Evolutionary conservation across 2,888 invertebrate genomes (phyloP).

Genomic region (Lottia gigantea): DNA sequence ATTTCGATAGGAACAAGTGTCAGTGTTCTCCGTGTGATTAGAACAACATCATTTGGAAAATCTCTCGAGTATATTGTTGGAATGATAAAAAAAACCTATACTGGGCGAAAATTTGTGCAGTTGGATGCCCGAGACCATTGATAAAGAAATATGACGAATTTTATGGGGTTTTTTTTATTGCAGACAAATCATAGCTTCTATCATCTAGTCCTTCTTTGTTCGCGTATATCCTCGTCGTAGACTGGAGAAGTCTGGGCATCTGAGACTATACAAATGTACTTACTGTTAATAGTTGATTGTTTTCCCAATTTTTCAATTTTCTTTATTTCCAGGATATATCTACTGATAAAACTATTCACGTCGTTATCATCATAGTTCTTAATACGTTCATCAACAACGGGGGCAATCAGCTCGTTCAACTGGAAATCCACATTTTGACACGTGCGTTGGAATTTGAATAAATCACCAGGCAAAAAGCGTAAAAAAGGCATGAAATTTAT

Average conservation of each 20-base stretch:
- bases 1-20: background rate
- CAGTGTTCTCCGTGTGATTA: too few relatives aligned
- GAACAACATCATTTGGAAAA: too few relatives aligned
- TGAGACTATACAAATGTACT: background rate
- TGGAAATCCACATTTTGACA: constrained; percentile 17
- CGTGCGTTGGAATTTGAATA: constrained; percentile 31
- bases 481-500: constrained; percentile 32
- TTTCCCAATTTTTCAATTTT: constrained; percentile 20
- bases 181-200: too few relatives aligned
- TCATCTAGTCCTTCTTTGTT: too few relatives aligned
- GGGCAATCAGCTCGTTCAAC: constrained; percentile 17
- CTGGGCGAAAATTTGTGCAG: too few relatives aligned
- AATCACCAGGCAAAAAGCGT: constrained; percentile 37
- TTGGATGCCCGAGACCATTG: too few relatives aligned
- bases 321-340: constrained; percentile 36
- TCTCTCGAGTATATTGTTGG: too few relatives aligned
- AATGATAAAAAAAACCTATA: too few relatives aligned
- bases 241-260: too few relatives aligned
- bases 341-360: constrained; percentile 38
- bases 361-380: constrained; percentile 31
- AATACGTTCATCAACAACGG: constrained; percentile 25
- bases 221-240: too few relatives aligned
- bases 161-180: too few relatives aligned
- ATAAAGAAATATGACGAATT: too few relatives aligned
- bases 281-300: constrained; percentile 28